phyloP scores from a whole-genome alignment of 2,113 vertebrate genomes.

The Aldabrachelys gigantea region DNA sequence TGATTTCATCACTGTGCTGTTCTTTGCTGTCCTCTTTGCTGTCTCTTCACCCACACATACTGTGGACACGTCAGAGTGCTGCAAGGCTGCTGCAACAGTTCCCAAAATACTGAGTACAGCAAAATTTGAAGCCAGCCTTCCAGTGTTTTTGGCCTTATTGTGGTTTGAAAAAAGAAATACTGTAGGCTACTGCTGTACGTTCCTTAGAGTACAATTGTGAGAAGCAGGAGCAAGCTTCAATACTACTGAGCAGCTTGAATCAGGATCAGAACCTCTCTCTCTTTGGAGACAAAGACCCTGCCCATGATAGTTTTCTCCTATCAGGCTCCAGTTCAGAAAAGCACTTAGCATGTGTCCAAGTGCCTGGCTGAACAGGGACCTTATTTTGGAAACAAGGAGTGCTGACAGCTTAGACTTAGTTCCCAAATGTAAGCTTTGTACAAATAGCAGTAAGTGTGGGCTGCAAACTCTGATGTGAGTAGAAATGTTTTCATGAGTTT shows the following conservation, averaged over 20 bases:
- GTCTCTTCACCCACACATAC: fast-evolving
- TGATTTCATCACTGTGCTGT: neutral
- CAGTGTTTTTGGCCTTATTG: fast-evolving
- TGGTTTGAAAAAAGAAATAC: fast-evolving
- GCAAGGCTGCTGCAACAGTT: neutral
- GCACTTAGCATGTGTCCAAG: conserved; percentile 19
- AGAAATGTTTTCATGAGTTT: conserved; percentile 42
- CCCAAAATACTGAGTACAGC: fast-evolving
- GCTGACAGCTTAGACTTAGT: conserved; percentile 22
- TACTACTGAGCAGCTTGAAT: conserved; percentile 25
- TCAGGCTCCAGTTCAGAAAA: neutral
- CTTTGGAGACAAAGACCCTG: neutral
- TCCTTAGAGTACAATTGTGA: neutral
- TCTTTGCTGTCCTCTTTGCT: neutral
- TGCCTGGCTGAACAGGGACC: conserved; percentile 30
- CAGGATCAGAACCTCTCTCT: conserved; percentile 5
- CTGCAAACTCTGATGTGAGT: neutral
- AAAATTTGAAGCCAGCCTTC: fast-evolving
- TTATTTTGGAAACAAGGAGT: conserved; percentile 25
- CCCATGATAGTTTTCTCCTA: neutral
- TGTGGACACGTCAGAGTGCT: fast-evolving
- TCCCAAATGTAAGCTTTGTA: conserved; percentile 30
- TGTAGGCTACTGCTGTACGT: fast-evolving
- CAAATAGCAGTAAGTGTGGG: conserved; percentile 6
- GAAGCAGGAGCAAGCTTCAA: neutral